Evolutionary conservation across 2,888 invertebrate species (phyloP).

Genomic region (Nemoura dubitans): DNA sequence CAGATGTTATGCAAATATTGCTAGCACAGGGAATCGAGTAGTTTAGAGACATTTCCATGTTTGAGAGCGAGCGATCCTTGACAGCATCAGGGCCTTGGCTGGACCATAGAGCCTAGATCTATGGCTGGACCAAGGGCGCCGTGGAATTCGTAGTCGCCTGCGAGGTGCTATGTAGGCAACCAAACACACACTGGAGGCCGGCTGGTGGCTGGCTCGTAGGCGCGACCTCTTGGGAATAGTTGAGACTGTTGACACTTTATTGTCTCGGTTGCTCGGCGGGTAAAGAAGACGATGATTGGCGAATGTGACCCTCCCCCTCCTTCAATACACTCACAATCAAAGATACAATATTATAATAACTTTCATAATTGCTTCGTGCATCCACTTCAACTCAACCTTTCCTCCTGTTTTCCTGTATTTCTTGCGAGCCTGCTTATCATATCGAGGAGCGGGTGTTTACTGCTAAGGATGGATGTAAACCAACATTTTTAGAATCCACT

Average conservation of each 20-base stretch:
- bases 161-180: background rate
- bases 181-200: background rate
- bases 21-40: background rate
- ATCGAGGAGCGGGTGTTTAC: too few relatives aligned
- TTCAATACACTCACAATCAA: too few relatives aligned
- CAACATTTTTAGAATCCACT: too few relatives aligned
- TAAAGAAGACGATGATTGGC: background rate
- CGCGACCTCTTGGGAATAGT: background rate
- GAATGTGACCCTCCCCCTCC: too few relatives aligned
- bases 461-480: too few relatives aligned
- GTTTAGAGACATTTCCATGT: slow-evolving; percentile 1
- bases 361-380: too few relatives aligned
- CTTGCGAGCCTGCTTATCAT: too few relatives aligned
- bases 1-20: slow-evolving; percentile 22
- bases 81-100: background rate
- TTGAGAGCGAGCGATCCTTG: background rate
- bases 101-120: too few relatives aligned
- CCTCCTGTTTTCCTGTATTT: too few relatives aligned
- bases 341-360: too few relatives aligned
- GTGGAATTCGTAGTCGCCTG: background rate
- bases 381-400: too few relatives aligned
- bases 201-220: background rate
- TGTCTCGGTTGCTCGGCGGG: background rate
- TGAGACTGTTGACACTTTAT: background rate
- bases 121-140: background rate